Evolutionary conservation across 2,888 invertebrate genomes (phyloP), one percentile per base, ranked within the genome.

Genomic region (Notodonta ziczac): DNA sequence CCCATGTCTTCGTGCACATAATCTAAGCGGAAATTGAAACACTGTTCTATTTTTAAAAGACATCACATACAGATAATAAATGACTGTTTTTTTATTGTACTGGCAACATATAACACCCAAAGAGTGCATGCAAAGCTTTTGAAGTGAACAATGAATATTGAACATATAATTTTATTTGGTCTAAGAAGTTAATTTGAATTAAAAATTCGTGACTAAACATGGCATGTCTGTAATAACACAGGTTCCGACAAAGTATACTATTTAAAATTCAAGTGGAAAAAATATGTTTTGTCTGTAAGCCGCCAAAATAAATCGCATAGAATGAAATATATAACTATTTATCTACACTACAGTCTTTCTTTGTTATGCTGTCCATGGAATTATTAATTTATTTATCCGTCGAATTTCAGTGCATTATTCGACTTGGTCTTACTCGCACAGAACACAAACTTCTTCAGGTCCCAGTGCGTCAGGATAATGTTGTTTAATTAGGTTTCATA

Each of bases 41-140:
- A 67, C 42, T 56, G 68, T 62, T 65, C 59, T 59, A 58, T 46
- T 65, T 62, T 54, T 62, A 60, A 62, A 53, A 65, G 39, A 60
- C 55, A 48, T 62, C 64, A 24, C 63, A 61, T 51, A 68, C 57
- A 63, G 59, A 63, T 58, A 58, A 52, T 64, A 63, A 65, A 65
- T 67, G 60, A 60, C 64, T 57, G 58, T 12, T 62, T 58, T 65
- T 65, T 65, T 57, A 56, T 59, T 72, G 68, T 24, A 72, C 73
- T 80, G 81, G 77, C 81, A 69, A 75, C 77, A 76, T 76, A 76
- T 72, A 81, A 76, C 72, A 74, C 75, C 74, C 63, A 80, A 73
- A 77, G 70, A 78, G 78, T 72, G 74, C 87, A 88, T 87, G 86
- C 87, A 84, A 83, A 81, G 82, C 80, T 75, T 71, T 73, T 67